Evolutionary conservation across 2,888 invertebrate species (phyloP).

Genomic region (Sisyra terminalis): DNA sequence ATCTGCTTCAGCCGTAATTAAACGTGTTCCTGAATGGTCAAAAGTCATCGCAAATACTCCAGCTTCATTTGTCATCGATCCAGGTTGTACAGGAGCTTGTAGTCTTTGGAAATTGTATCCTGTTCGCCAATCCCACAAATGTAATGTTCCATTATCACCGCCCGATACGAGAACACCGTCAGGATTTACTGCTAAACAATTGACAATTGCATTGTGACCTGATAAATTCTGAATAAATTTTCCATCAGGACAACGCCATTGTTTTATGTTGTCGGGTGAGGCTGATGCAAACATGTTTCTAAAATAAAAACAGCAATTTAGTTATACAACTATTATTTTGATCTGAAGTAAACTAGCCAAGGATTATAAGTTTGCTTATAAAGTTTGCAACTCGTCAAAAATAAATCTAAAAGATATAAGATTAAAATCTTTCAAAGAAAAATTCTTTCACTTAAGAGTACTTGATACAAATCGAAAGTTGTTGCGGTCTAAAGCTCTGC

Average conservation of each 20-base stretch:
- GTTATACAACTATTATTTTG: conserved; percentile 1
- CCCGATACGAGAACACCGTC: conserved; percentile 96
- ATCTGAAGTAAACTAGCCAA: too few relatives aligned
- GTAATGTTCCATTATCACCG: conserved; percentile 94
- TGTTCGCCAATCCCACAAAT: conserved; percentile 98
- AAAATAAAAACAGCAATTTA: conserved; percentile 12
- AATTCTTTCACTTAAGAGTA: too few relatives aligned
- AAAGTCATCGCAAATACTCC: conserved; percentile 93
- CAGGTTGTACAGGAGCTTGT: conserved; percentile 90
- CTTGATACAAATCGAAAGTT: too few relatives aligned
- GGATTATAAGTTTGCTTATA: too few relatives aligned
- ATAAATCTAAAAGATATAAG: conserved; percentile 5
- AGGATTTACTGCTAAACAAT: conserved; percentile 87
- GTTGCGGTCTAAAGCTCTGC: too few relatives aligned
- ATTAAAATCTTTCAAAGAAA: too few relatives aligned
- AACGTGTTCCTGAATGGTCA: conserved; percentile 85
- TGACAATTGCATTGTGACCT: conserved; percentile 95
- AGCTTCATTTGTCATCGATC: conserved; percentile 98
- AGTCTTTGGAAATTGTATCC: conserved; percentile 96
- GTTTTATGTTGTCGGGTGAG: conserved; percentile 97
- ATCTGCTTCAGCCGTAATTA: conserved; percentile 95
- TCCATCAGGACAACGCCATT: conserved; percentile 97
- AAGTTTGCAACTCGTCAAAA: neutral
- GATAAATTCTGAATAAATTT: conserved; percentile 93
- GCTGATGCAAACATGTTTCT: conserved; percentile 92